Percentiles rank a stretch among this genome's conserved stretches.
Conservation (phyloP, 2,113 vertebrate genomes). For the Neolamprologus sp. region DNA sequence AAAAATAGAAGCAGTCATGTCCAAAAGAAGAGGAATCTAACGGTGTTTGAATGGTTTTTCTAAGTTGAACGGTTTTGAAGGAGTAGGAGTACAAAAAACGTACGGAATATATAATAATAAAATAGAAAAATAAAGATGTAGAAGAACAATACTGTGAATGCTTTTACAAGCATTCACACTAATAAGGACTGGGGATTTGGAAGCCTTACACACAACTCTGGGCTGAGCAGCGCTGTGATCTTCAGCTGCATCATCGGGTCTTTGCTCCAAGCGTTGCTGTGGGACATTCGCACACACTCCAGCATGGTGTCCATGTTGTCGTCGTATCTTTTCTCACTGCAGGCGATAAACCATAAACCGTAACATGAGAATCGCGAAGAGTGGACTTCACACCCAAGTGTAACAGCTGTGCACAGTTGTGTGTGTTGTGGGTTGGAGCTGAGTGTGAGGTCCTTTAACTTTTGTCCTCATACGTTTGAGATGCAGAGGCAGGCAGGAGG, state of each 20-base stretch:
- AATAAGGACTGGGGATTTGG: neutral
- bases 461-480: neutral
- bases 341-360: neutral
- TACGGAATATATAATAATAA: no score
- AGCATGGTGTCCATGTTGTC: constrained; percentile 75
- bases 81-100: no score
- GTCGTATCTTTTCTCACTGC: constrained; percentile 74
- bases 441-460: neutral
- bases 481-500: neutral
- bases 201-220: constrained; percentile 80
- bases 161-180: no score
- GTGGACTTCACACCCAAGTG: neutral
- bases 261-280: constrained; percentile 62
- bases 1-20: no score
- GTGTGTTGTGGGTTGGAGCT: neutral
- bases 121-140: no score
- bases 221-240: constrained; percentile 80
- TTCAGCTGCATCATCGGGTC: constrained; percentile 88
- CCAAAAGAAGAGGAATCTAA: no score
- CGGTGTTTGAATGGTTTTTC: no score
- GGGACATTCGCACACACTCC: constrained; percentile 80
- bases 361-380: rapidly evolving
- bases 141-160: no score
- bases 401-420: neutral
- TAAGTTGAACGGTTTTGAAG: no score